A percentile compares a stretch with the other conserved stretches of the same genome.
Conservation (phyloP, 2,113 vertebrate species). For the Salvelinus namaycush region DNA sequence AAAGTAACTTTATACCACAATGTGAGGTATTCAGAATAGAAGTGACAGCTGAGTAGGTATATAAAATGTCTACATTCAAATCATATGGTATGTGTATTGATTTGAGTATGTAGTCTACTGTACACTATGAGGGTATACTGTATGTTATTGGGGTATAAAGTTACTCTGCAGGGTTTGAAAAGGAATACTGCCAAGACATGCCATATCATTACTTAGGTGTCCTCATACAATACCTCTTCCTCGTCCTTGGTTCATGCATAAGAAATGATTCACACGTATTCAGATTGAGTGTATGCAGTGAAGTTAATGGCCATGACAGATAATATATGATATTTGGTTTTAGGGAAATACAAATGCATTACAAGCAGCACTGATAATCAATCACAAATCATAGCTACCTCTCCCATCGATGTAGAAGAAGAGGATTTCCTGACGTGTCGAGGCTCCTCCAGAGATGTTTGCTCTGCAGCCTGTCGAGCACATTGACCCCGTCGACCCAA, state of each 20-base stretch:
- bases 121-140: background rate
- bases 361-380: background rate
- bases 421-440: conserved; percentile 71
- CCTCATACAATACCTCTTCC: conserved; percentile 59
- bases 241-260: conserved; percentile 58
- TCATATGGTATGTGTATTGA: background rate
- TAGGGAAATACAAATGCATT: background rate
- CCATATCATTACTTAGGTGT: conserved; percentile 19
- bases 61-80: background rate
- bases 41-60: background rate
- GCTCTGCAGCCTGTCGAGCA: conserved; percentile 76
- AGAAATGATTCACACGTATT: conserved; percentile 50
- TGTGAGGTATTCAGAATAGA: conserved; percentile 1
- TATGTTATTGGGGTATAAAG: conserved; percentile 49
- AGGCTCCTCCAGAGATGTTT: conserved; percentile 70
- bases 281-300: background rate
- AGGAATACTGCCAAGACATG: conserved; percentile 40
- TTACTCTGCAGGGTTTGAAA: conserved; percentile 26
- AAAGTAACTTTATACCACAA: conserved; percentile 33
- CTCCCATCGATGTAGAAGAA: conserved; percentile 65
- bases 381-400: conserved; percentile 65
- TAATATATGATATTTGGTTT: background rate
- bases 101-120: background rate
- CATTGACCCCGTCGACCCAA: conserved; percentile 87
- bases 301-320: background rate